Evolutionary conservation across 2,113 vertebrate genomes (phyloP).

Genomic region (Daphoenositta chrysoptera): DNA sequence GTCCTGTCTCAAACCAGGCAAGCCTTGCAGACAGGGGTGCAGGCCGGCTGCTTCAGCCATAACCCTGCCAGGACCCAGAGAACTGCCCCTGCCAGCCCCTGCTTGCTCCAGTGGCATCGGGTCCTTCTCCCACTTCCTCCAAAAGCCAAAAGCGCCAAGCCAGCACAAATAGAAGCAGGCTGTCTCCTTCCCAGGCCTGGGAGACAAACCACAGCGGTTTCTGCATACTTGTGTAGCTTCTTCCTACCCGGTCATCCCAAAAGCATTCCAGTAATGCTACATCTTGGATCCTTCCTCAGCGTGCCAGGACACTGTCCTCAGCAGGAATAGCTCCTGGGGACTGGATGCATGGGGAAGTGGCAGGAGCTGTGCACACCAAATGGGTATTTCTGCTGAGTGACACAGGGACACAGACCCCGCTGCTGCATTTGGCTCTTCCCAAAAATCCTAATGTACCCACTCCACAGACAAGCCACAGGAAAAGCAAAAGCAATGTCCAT

Average conservation of each 20-base stretch:
- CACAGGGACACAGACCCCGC: background rate
- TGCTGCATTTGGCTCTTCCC: background rate
- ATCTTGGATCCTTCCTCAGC: background rate
- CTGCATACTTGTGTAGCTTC: constrained; percentile 31
- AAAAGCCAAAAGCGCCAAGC: background rate
- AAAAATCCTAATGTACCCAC: background rate
- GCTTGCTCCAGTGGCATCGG: fast-evolving
- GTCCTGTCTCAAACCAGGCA: background rate
- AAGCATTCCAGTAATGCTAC: constrained; percentile 43
- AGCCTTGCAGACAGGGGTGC: fast-evolving
- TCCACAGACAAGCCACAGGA: background rate
- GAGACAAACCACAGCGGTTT: constrained; percentile 28
- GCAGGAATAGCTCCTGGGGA: background rate
- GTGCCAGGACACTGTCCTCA: fast-evolving
- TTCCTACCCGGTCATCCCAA: constrained; percentile 18
- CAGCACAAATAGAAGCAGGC: background rate
- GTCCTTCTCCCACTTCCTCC: background rate
- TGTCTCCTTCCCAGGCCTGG: constrained; percentile 17
- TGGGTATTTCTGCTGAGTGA: background rate
- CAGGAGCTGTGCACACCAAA: background rate
- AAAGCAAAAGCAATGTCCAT: background rate
- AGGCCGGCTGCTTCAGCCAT: background rate
- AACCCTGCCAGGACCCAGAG: background rate
- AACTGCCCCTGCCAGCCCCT: fast-evolving
- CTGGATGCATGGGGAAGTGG: background rate